Evolutionary conservation across 2,113 vertebrate genomes (phyloP).

Genomic region (Beaufortia kweichowensis): DNA sequence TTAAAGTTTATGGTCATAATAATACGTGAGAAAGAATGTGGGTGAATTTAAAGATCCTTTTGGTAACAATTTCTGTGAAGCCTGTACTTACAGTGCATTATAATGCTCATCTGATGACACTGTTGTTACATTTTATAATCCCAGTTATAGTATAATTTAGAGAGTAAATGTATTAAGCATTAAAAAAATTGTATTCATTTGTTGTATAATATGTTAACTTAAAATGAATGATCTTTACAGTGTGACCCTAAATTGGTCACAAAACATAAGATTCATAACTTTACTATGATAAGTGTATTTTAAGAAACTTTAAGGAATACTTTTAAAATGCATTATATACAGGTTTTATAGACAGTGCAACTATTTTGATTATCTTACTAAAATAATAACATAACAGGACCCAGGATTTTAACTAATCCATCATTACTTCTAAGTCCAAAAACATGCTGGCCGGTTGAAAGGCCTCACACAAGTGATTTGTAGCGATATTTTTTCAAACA

Average conservation of each 20-base stretch:
- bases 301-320: background rate
- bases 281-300: background rate
- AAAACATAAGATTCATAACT: too few species aligned
- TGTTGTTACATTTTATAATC: too few species aligned
- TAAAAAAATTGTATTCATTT: too few species aligned
- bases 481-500: constrained; percentile 37
- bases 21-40: constrained; percentile 43
- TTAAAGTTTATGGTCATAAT: constrained; percentile 41
- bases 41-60: background rate
- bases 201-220: too few species aligned
- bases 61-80: background rate
- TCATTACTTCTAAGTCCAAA: constrained; percentile 17
- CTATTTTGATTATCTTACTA: background rate
- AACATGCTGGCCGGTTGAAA: background rate
- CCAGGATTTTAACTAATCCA: constrained; percentile 17
- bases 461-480: constrained; percentile 32
- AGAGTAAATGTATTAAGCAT: too few species aligned
- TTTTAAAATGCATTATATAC: background rate
- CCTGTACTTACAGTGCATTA: too few species aligned
- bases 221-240: too few species aligned
- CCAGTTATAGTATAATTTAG: too few species aligned
- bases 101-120: background rate
- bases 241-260: too few species aligned
- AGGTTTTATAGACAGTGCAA: background rate
- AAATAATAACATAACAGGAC: background rate